These are phyloP conservation scores for Cariama cristata DNA, from an alignment of 2,113 vertebrate genomes.

Conservation along the genomic window DNA sequence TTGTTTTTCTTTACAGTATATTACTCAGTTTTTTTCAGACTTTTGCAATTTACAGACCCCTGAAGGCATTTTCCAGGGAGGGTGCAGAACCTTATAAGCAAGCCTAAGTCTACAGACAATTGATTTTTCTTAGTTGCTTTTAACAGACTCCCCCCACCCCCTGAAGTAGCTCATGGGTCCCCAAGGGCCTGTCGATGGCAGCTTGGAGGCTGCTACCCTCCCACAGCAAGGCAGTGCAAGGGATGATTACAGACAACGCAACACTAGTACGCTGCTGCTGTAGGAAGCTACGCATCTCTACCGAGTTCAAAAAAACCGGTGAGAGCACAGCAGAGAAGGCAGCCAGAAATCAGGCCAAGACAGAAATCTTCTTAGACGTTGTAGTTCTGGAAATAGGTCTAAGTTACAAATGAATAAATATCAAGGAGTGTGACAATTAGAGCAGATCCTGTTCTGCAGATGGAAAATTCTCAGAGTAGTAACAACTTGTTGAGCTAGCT, in stretches of 20 bases:
- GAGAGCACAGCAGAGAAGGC: neutral
- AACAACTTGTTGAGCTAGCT: neutral
- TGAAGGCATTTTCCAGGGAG: neutral
- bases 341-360: neutral
- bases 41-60: neutral
- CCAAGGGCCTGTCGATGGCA: neutral
- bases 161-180: neutral
- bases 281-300: neutral
- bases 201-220: neutral
- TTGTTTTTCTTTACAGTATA: constrained; percentile 17
- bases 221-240: neutral
- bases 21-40: neutral
- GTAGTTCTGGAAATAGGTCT: neutral
- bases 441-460: neutral
- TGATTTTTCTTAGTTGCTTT: neutral
- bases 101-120: neutral
- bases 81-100: neutral
- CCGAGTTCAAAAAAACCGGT: neutral
- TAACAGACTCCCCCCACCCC: neutral
- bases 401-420: neutral
- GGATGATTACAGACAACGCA: neutral
- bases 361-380: neutral
- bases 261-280: neutral
- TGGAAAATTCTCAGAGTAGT: neutral
- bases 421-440: neutral